Evolutionary conservation across 2,113 vertebrate species (phyloP), one percentile per base, ranked within the genome.

Genomic region (Entelurus aequoreus): DNA sequence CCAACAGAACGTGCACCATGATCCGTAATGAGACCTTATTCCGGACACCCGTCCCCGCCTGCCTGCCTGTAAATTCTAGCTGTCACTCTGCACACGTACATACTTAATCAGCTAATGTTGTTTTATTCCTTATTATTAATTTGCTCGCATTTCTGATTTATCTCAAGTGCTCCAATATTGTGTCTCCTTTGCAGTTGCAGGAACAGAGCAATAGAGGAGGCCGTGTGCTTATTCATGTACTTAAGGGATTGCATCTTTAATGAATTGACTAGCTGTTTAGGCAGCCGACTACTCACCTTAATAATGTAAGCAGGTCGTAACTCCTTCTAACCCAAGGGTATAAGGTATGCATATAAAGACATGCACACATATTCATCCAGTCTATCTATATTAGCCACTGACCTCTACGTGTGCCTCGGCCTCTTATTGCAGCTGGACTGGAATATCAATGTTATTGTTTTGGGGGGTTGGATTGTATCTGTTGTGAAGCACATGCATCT

Each of bases 51-150:
- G 28, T 28, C 28, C 28, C 63, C 66, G 54, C 61, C 67, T 55
- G 60, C 74, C 66, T 81, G 81, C 81, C 75, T 77, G 75, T 86
- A 87, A 88, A 88, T 86, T 83, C 74, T 72, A 78, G 65, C 78
- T 66, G 73, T 79, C 83, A 85, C 80, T 85, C 83, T 36, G 65
- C 84, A 44, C 75, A 44, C 75, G 78, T 87, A 87, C 84, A 86
- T 88, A 80, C 85, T 83, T 88, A 87, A 88, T 88, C 85, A 88
- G 83, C 85, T 86, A 88, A 88, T 88, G 85, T 80, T 88, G 77
- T 83, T 85, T 85, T 84, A 86, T 87, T 87, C 70, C 74, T 75
- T 87, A 82, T 88, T 86, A 88, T 86, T 86, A 84, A 88, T 87
- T 85, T 86, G 65, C 63, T 61, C 72, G 71, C 35, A 55, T 84